Conservation (phyloP, 1,140 invertebrate genomes). For the Chrysoperla carnea region DNA sequence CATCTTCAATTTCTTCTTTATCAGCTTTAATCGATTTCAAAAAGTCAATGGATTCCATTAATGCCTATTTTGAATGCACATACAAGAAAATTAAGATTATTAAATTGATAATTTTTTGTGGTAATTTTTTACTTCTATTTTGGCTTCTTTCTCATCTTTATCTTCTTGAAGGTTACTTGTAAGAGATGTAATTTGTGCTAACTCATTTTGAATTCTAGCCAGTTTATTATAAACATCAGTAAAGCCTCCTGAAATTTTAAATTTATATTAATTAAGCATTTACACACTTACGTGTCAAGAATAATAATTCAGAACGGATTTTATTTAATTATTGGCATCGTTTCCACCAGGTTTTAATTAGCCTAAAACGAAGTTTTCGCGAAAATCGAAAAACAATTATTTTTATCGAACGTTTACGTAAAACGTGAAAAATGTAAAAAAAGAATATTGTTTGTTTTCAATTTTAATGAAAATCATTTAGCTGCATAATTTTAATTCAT, state of each 20-base stretch:
- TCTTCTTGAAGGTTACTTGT: conserved; percentile 19
- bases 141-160: conserved; percentile 12
- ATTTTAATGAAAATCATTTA: too few species aligned
- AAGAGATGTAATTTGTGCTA: conserved; percentile 18
- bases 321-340: too few species aligned
- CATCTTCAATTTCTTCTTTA: conserved; percentile 43
- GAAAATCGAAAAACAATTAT: too few species aligned
- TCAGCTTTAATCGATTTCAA: conserved; percentile 34
- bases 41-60: conserved; percentile 19
- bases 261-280: not conserved
- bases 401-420: too few species aligned
- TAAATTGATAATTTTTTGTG: not conserved
- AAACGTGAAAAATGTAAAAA: too few species aligned
- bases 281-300: too few species aligned
- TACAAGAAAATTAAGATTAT: not conserved
- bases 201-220: conserved; percentile 18
- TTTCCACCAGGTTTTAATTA: too few species aligned
- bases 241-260: not conserved
- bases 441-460: too few species aligned
- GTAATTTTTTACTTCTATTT: conserved; percentile 9
- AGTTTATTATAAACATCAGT: conserved; percentile 18
- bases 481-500: too few species aligned
- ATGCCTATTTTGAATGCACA: conserved; percentile 6
- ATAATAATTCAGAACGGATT: too few species aligned
- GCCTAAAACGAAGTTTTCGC: too few species aligned